Percentiles rank a stretch among this genome's conserved stretches.
Evolutionary conservation across 2,888 invertebrate species (phyloP).

Genomic region (Cephus sareptanus): DNA sequence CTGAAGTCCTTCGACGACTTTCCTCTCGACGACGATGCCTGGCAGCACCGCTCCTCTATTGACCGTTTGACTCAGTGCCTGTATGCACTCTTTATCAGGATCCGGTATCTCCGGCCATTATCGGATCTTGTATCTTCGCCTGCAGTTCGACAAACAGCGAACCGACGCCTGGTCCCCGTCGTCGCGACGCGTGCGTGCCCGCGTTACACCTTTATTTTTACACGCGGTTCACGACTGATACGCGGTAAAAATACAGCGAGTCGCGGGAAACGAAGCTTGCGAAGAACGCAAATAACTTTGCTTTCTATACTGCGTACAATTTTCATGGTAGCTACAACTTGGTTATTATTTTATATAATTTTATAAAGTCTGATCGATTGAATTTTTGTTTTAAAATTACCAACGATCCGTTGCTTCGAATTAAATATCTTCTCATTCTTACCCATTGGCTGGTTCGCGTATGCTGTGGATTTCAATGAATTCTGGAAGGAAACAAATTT

Average conservation of each 20-base stretch:
- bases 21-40: background rate
- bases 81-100: slow-evolving; percentile 20
- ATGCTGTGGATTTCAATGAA: background rate
- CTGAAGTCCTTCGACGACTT: background rate
- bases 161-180: background rate
- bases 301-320: background rate
- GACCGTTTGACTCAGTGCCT: slow-evolving; percentile 32
- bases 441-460: background rate
- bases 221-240: slow-evolving; percentile 20
- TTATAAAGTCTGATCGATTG: background rate
- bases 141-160: slow-evolving; percentile 8
- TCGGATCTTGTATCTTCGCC: slow-evolving; percentile 9
- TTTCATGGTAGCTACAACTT: background rate
- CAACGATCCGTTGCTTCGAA: no score
- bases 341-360: background rate
- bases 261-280: background rate
- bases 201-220: slow-evolving; percentile 21
- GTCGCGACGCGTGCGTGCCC: slow-evolving; percentile 16
- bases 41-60: slow-evolving; percentile 28
- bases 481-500: no score
- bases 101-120: slow-evolving; percentile 17
- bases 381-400: no score
- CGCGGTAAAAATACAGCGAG: slow-evolving; percentile 22
- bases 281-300: background rate
- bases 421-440: background rate